A percentile compares a stretch with the other conserved stretches of the same genome.
Evolutionary conservation across 2,888 invertebrate genomes (phyloP).

Genomic region (Lithodes maja): DNA sequence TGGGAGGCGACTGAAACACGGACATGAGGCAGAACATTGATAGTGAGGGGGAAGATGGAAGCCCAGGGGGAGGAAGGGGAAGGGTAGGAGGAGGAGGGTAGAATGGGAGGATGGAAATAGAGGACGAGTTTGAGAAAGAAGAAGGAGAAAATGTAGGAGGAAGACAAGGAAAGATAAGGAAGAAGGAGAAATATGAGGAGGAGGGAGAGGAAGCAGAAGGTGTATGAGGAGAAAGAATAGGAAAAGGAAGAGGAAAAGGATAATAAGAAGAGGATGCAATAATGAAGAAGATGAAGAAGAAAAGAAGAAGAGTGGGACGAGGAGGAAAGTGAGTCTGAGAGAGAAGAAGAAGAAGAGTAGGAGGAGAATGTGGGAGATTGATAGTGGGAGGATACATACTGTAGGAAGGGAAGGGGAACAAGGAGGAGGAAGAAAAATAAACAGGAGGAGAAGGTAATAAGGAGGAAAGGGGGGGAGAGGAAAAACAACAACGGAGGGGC

Average conservation of each 20-base stretch:
- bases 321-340: background rate
- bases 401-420: too few relatives aligned
- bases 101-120: background rate
- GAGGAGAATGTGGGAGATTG: too few relatives aligned
- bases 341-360: background rate
- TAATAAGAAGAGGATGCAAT: background rate
- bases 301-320: too few relatives aligned
- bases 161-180: background rate
- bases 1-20: too few relatives aligned
- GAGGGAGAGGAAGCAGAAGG: background rate
- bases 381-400: too few relatives aligned
- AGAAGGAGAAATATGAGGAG: background rate
- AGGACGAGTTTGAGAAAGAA: background rate
- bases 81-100: background rate
- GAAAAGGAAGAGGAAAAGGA: conserved; percentile 13
- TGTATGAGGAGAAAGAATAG: background rate
- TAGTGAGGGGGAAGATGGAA: too few relatives aligned
- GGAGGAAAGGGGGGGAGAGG: too few relatives aligned
- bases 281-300: background rate
- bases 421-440: too few relatives aligned
- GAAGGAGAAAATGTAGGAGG: background rate
- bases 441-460: too few relatives aligned
- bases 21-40: too few relatives aligned
- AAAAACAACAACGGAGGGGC: too few relatives aligned
- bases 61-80: too few relatives aligned